Evolutionary conservation across 2,888 invertebrate species (phyloP).

Genomic region (Sesia bembeciformis): DNA sequence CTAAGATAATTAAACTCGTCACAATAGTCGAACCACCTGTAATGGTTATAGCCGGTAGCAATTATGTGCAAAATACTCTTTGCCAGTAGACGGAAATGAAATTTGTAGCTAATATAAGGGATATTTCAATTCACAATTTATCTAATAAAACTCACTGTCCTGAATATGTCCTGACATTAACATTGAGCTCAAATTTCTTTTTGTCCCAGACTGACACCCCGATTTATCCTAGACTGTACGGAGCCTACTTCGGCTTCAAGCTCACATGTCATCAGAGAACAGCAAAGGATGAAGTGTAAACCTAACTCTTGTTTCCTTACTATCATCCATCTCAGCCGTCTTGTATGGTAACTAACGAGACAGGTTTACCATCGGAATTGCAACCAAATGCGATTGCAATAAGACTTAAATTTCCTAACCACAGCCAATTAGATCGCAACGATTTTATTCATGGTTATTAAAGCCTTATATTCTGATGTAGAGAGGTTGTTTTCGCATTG

Average conservation of each 20-base stretch:
- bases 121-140: too few species aligned
- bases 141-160: too few species aligned
- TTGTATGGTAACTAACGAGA: slow-evolving; percentile 20
- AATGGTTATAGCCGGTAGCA: too few species aligned
- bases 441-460: slow-evolving; percentile 25
- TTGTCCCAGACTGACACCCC: too few species aligned
- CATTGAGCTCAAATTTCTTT: too few species aligned
- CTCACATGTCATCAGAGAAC: slow-evolving; percentile 1
- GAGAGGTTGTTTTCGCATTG: slow-evolving; percentile 32
- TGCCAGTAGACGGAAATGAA: too few species aligned
- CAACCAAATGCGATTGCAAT: slow-evolving; percentile 23
- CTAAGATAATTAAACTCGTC: too few species aligned
- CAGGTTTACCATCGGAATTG: slow-evolving; percentile 3
- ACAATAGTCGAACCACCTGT: too few species aligned
- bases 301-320: slow-evolving; percentile 13
- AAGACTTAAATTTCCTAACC: slow-evolving; percentile 20
- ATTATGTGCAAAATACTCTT: too few species aligned
- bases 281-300: slow-evolving; percentile 32
- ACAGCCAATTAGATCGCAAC: slow-evolving; percentile 21
- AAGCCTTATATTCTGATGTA: slow-evolving; percentile 27
- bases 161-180: too few species aligned
- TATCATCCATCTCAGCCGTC: slow-evolving; percentile 29
- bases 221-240: too few species aligned
- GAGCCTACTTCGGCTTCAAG: background rate
- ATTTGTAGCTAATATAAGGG: too few species aligned